Percentiles rank a stretch among this genome's conserved stretches.
Evolutionary conservation across 1,140 invertebrate species (phyloP).

Genomic region (Drosophila subpulchrella): DNA sequence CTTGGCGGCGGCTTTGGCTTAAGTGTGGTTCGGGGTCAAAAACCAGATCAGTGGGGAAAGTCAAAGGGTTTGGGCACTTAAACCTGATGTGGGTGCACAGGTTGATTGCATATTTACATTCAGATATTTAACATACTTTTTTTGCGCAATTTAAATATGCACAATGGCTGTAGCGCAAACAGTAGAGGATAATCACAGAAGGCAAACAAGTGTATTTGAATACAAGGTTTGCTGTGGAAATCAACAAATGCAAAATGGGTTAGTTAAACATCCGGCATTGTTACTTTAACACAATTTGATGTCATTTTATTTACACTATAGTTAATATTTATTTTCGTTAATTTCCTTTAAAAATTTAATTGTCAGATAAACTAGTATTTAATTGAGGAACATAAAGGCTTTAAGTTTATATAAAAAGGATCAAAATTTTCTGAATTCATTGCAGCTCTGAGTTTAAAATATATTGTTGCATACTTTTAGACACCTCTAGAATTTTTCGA

Average conservation of each 20-base stretch:
- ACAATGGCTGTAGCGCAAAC: background rate
- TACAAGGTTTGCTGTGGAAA: background rate
- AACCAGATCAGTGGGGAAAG: conserved; percentile 2
- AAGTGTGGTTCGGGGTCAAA: conserved; percentile 17
- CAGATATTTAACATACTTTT: conserved; percentile 4
- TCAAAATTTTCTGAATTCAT: too few species aligned
- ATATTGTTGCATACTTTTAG: too few species aligned
- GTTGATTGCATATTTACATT: conserved; percentile 16
- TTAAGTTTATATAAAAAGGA: too few species aligned
- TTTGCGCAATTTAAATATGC: conserved; percentile 15
- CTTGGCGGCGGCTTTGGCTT: conserved; percentile 17
- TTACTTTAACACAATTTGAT: background rate
- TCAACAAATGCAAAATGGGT: background rate
- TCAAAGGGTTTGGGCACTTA: conserved; percentile 4
- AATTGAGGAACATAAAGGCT: too few species aligned
- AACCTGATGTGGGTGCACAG: conserved; percentile 6
- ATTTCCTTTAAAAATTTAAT: background rate
- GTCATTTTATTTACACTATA: background rate
- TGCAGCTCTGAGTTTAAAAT: too few species aligned
- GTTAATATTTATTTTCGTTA: background rate
- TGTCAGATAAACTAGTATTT: too few species aligned
- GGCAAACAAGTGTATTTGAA: conserved; percentile 2
- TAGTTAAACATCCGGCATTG: background rate
- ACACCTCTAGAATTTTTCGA: too few species aligned
- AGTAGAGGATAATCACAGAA: conserved; percentile 8